Percentiles rank a stretch among this genome's conserved stretches.
Conservation (phyloP, 2,797 vertebrate species). For the Cyprinella venusta region DNA sequence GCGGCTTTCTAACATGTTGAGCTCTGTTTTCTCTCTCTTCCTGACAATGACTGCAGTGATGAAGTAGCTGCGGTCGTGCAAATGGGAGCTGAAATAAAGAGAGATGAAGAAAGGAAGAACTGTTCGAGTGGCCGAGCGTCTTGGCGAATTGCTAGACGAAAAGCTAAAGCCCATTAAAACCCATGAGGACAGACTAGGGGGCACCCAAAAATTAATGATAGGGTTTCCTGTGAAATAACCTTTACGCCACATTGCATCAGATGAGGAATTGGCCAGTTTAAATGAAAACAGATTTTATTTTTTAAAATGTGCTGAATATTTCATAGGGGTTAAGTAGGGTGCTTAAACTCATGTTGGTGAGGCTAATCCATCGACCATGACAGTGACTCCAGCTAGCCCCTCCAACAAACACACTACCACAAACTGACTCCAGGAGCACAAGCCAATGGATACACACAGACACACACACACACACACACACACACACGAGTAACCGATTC, state of each 20-base stretch:
- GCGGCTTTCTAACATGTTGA: slow-evolving; percentile 46
- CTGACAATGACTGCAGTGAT: slow-evolving; percentile 30
- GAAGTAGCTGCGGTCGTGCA: slow-evolving; percentile 22
- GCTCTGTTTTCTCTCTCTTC: slow-evolving; percentile 25
- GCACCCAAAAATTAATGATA: slow-evolving; percentile 47
- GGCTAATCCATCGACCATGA: slow-evolving; percentile 56
- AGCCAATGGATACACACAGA: slow-evolving; percentile 38
- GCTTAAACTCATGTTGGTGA: slow-evolving; percentile 68
- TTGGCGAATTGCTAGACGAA: slow-evolving; percentile 45
- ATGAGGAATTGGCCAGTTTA: slow-evolving; percentile 54
- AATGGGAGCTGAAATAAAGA: slow-evolving; percentile 32
- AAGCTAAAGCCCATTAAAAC: slow-evolving; percentile 53
- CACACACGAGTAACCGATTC: neutral
- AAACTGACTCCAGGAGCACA: slow-evolving; percentile 22
- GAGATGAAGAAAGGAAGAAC: slow-evolving; percentile 23
- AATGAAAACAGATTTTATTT: slow-evolving; percentile 56
- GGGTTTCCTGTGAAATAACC: slow-evolving; percentile 50
- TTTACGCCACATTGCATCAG: slow-evolving; percentile 42
- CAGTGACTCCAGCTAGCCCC: slow-evolving; percentile 33
- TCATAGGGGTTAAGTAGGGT: slow-evolving; percentile 67
- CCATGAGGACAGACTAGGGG: slow-evolving; percentile 47
- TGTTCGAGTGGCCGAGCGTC: neutral
- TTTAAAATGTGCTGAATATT: slow-evolving; percentile 54
- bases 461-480: neutral
- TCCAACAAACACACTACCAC: slow-evolving; percentile 46